A percentile compares a stretch with the other conserved stretches of the same genome.
Conservation (phyloP, 2,888 invertebrate species). For the Diarsia mendica region DNA sequence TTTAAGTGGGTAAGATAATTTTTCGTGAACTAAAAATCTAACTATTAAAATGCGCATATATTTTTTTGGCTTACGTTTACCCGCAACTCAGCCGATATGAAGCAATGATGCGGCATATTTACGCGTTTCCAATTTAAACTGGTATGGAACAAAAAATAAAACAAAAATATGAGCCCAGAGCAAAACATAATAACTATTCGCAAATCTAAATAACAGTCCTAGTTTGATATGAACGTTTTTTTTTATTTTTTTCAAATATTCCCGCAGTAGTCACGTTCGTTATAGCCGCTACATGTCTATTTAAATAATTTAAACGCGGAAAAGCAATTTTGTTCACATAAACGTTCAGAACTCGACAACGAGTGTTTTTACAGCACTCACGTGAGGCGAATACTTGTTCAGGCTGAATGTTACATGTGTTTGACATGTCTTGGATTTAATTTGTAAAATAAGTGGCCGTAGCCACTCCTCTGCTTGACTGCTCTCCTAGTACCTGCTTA, state of each 20-base stretch:
- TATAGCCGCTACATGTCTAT: slow-evolving; percentile 29
- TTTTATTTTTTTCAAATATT: slow-evolving; percentile 11
- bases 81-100: not conserved
- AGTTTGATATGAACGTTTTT: not conserved
- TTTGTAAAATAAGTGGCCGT: not conserved
- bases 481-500: not conserved
- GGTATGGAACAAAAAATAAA: not conserved
- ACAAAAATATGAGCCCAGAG: not conserved
- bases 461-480: not conserved
- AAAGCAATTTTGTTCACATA: slow-evolving; percentile 40
- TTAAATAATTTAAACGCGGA: slow-evolving; percentile 53
- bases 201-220: slow-evolving; percentile 1
- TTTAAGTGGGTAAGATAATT: not conserved
- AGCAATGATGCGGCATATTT: not conserved
- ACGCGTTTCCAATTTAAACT: not conserved
- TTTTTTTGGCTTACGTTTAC: not conserved
- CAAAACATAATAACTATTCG: not conserved
- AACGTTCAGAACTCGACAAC: slow-evolving; percentile 36
- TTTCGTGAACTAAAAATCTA: not conserved
- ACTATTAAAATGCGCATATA: not conserved
- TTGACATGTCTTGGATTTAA: slow-evolving; percentile 17
- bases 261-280: slow-evolving; percentile 37
- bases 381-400: slow-evolving; percentile 42
- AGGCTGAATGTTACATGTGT: not conserved
- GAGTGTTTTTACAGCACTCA: slow-evolving; percentile 39